Evolutionary conservation across 2,888 invertebrate genomes (phyloP).

Genomic region (Leptopilina drosophilae): DNA sequence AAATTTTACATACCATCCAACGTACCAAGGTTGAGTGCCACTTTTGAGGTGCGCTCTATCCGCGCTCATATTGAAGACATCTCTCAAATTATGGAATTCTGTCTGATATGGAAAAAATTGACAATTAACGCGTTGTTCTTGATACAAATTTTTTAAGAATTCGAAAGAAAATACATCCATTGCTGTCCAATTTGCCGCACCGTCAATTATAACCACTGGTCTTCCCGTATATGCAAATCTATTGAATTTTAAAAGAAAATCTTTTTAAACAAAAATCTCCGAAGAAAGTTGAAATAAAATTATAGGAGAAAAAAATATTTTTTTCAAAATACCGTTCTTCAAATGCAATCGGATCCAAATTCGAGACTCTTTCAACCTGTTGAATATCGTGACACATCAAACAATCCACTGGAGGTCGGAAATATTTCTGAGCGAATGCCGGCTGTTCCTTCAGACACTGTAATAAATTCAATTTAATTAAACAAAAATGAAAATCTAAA

Average conservation of each 20-base stretch:
- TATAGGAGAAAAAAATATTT: background rate
- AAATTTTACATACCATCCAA: conserved; percentile 81
- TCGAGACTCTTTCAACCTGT: conserved; percentile 82
- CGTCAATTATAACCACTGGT: conserved; percentile 93
- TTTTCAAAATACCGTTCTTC: conserved; percentile 80
- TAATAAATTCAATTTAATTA: conserved; percentile 8
- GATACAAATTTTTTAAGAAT: conserved; percentile 89
- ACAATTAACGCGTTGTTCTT: conserved; percentile 80
- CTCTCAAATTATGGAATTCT: conserved; percentile 86
- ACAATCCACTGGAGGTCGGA: conserved; percentile 90
- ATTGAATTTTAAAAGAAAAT: conserved; percentile 34
- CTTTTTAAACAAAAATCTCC: background rate
- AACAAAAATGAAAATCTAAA: background rate
- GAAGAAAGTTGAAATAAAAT: background rate
- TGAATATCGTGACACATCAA: conserved; percentile 84
- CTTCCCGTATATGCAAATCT: conserved; percentile 85
- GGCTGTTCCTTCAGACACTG: conserved; percentile 70
- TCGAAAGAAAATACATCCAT: conserved; percentile 86
- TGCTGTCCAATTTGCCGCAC: conserved; percentile 89
- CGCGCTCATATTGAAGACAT: conserved; percentile 89
- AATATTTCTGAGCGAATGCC: conserved; percentile 71
- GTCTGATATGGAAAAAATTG: conserved; percentile 97
- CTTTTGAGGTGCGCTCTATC: conserved; percentile 83
- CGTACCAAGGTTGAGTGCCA: conserved; percentile 84
- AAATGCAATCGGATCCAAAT: conserved; percentile 84